Percentiles rank a stretch among this genome's conserved stretches.
These are phyloP conservation scores for Pelvicachromis taeniatus DNA, from an alignment of 2,113 vertebrate genomes.

Conservation along the genomic window DNA sequence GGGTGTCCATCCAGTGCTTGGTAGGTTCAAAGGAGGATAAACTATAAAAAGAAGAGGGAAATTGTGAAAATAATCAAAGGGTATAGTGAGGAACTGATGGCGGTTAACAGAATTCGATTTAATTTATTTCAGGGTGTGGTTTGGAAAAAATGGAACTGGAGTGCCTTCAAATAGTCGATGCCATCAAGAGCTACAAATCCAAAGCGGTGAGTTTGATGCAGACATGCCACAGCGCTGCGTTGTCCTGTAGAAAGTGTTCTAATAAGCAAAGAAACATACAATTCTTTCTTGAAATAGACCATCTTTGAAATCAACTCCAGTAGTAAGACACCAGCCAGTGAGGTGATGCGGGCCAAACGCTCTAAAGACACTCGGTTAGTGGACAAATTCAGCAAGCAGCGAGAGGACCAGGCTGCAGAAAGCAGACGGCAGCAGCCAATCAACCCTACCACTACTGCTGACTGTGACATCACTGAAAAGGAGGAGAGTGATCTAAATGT, in stretches of 20 bases:
- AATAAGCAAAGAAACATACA: not conserved
- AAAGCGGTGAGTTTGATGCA: conserved; percentile 77
- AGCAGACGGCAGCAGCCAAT: not conserved
- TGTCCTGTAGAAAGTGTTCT: not conserved
- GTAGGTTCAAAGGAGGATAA: conserved; percentile 66
- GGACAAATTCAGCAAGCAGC: conserved; percentile 75
- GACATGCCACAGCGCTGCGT: not conserved
- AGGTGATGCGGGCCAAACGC: conserved; percentile 87
- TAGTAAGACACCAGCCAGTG: conserved; percentile 78
- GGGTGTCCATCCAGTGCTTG: conserved; percentile 86
- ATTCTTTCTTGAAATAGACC: conserved; percentile 70
- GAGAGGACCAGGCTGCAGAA: conserved; percentile 55
- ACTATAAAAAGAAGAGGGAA: not conserved
- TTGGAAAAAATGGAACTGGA: conserved; percentile 83
- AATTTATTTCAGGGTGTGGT: conserved; percentile 69
- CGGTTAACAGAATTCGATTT: not conserved
- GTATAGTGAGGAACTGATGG: not conserved
- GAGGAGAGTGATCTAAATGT: conserved; percentile 66
- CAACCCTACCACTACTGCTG: not conserved
- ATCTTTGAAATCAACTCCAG: conserved; percentile 96
- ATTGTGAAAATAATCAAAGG: not conserved
- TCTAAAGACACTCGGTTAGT: conserved; percentile 75
- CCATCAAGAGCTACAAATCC: conserved; percentile 85
- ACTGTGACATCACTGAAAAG: not conserved
- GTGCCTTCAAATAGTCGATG: conserved; percentile 84